A percentile compares a stretch with the other conserved stretches of the same genome.
Conservation (phyloP, 2,113 vertebrate species). For the Callipepla squamata region DNA sequence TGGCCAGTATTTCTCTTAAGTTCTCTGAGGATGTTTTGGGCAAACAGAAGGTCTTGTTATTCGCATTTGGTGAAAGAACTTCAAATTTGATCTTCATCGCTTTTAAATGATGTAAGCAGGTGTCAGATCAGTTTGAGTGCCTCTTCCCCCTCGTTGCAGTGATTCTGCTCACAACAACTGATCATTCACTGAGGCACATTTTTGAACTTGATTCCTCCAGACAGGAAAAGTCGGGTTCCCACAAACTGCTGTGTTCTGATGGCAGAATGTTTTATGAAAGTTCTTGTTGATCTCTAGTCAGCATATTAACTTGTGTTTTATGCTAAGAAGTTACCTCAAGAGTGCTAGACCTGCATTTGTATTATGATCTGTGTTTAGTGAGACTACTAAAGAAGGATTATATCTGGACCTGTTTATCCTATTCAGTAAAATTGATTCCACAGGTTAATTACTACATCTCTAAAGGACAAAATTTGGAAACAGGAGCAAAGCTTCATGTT, state of each 20-base stretch:
- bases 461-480: background rate
- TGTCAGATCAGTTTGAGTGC: background rate
- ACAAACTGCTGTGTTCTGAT: background rate
- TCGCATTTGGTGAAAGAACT: background rate
- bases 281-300: background rate
- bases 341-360: background rate
- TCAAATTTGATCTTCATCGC: background rate
- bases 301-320: background rate
- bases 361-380: background rate
- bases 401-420: background rate
- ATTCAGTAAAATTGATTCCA: background rate
- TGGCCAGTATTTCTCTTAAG: background rate
- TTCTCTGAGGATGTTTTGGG: background rate
- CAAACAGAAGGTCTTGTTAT: background rate
- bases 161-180: background rate
- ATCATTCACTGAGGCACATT: background rate
- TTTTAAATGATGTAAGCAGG: background rate
- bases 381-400: background rate
- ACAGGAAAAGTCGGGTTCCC: background rate
- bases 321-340: background rate
- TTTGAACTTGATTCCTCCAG: background rate
- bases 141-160: background rate
- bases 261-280: background rate
- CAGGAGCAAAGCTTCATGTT: background rate
- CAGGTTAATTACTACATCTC: background rate